Conservation (phyloP, 2,888 invertebrate species). For the Aleiodes testaceus region DNA sequence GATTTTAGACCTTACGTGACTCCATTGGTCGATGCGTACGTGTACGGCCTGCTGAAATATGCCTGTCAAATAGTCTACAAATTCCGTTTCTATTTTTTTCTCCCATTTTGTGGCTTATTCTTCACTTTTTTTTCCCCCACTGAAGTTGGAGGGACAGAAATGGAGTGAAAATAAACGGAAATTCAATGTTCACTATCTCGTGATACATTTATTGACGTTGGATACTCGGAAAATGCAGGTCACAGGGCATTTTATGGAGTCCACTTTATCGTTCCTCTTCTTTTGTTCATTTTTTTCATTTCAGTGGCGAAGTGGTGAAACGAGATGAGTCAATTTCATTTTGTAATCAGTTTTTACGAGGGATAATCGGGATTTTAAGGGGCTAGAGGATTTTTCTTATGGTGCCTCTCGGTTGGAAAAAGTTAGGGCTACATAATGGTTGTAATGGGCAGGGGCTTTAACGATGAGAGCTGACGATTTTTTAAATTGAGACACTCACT, state of each 20-base stretch:
- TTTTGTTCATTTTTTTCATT: neutral
- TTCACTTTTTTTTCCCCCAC: slow-evolving; percentile 36
- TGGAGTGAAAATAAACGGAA: slow-evolving; percentile 31
- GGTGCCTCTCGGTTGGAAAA: no score
- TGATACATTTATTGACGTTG: slow-evolving; percentile 29
- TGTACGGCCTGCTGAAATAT: slow-evolving; percentile 52
- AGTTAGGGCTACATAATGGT: no score
- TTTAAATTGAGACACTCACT: no score
- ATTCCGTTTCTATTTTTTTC: neutral
- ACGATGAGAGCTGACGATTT: no score
- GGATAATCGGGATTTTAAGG: no score
- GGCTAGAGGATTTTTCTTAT: no score
- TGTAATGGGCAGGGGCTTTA: no score
- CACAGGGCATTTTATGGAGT: neutral
- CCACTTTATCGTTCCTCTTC: neutral
- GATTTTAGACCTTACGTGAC: slow-evolving; percentile 51
- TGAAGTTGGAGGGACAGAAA: slow-evolving; percentile 16
- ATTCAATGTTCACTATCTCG: slow-evolving; percentile 24
- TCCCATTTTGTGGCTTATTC: slow-evolving; percentile 27
- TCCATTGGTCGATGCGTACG: slow-evolving; percentile 48
- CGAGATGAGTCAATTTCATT: no score
- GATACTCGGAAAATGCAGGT: neutral
- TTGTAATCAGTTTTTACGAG: no score
- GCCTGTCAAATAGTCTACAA: slow-evolving; percentile 49
- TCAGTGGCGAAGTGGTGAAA: neutral